A percentile compares a stretch with the other conserved stretches of the same genome.
These are phyloP conservation scores for Diloba caeruleocephala DNA, from an alignment of 2,888 invertebrate species.

Conservation along the genomic window DNA sequence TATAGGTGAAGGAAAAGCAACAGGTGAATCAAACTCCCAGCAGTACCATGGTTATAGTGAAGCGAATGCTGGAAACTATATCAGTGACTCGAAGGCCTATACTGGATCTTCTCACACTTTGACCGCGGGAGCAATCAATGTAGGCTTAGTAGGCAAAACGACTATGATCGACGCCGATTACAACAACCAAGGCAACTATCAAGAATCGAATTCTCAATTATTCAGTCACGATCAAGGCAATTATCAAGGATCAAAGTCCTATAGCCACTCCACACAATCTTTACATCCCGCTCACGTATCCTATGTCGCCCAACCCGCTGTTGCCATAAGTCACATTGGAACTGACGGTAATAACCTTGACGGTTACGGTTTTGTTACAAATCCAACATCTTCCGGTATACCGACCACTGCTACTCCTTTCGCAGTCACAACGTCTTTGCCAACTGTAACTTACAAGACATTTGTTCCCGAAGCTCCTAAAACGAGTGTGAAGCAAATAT, in stretches of 20 bases:
- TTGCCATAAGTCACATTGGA: conserved; percentile 79
- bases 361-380: conserved; percentile 77
- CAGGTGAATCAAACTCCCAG: conserved; percentile 37
- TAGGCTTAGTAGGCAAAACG: conserved; percentile 85
- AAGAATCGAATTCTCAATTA: conserved; percentile 52
- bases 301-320: conserved; percentile 74
- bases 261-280: conserved; percentile 59
- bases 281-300: conserved; percentile 69
- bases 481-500: conserved; percentile 80
- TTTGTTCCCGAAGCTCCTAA: conserved; percentile 78
- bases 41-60: conserved; percentile 68
- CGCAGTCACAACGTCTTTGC: conserved; percentile 76
- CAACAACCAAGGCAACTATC: conserved; percentile 67
- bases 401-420: conserved; percentile 82
- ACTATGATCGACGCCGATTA: conserved; percentile 78
- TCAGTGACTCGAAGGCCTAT: conserved; percentile 71
- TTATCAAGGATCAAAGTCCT: conserved; percentile 51
- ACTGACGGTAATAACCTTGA: conserved; percentile 75
- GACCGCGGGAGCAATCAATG: conserved; percentile 84
- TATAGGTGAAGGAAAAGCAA: conserved; percentile 62
- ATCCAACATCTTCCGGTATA: conserved; percentile 80
- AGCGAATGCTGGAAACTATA: conserved; percentile 72
- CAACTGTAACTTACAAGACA: conserved; percentile 74
- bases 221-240: conserved; percentile 44
- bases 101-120: conserved; percentile 80